Evolutionary conservation across 1,140 invertebrate genomes (phyloP), one percentile per base, ranked within the genome.

Genomic region (Magallana ariakensis): DNA sequence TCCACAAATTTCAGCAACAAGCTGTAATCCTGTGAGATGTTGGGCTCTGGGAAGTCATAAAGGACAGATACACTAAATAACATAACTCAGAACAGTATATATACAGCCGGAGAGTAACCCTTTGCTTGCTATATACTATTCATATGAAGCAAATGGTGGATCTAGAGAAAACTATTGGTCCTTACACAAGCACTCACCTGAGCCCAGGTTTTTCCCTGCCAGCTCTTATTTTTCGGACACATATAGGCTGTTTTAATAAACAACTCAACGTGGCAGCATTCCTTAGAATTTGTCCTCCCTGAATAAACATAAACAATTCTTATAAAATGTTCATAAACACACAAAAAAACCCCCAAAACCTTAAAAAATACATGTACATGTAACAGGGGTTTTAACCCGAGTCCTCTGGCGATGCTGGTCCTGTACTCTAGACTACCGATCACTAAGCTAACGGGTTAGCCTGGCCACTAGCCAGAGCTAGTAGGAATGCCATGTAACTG

Each of bases 251-350:
- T 55, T 95, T 94, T 80, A 97, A 95, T 16, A 98, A 95, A 87
- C 97, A 96, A 94, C 97, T 98, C 4, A 98, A 94, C 33, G 96
- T 96, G 7, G 97, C 92, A 3, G 97, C 96, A 92, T 97, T 96
- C 87, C 98, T 95, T 33, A 98, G 95, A 89, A 98, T 97, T 95
- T 99, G 98, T 1, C 98, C 98, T 85, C 98, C 98, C 97, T 98
- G 92, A 33, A 89, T 87, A 80, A 83, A 87, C 60, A 83, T 66
- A 58, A 10, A 70, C 8, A 84, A 56, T n/a, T 53, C n/a, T 33
- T 7, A 62, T 22, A 57, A 60, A n/a, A 46, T 62, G 19, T 87
- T 22, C 55, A 15, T 15, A 26, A 62, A 62, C 33, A 46, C 33
- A 46, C 33, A 46, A 46, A 46, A 46, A 46, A 46, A 4, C 33